Evolutionary conservation across 2,113 vertebrate species (phyloP), one percentile per base, ranked within the genome.

Genomic region (Corythoichthys intestinalis): DNA sequence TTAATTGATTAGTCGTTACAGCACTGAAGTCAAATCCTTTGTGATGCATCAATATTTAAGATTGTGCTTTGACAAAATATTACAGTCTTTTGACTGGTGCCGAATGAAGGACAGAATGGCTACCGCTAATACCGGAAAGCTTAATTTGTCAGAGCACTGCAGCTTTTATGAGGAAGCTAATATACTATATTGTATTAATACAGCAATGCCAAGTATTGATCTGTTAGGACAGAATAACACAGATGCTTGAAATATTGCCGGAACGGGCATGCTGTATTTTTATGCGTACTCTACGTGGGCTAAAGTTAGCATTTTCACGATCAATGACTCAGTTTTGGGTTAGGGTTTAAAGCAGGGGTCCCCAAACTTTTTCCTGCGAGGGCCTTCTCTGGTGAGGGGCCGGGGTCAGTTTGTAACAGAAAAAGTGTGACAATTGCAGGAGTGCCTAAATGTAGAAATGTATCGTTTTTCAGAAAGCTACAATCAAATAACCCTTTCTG

Each of bases 1-100:
- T 28, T 28, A 28, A 28, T 28, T 28, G 20, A 28, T 28, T 28
- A 28, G 20, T 28, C 20, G 20, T 28, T 28, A 28, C 20, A 28
- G 20, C 20, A 28, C 20, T 28, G 20, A 28, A 28, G 20, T 28
- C 20, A 41, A 4, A 76, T 71, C 65, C 47, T 10, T 48, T 67
- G 50, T 53, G 52, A 68, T 63, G 53, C 60, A 44, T 70, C 50
- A 68, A 57, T 54, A 63, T 56, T 59, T 15, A 71, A 50, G 28
- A 37, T 2, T 4, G 34, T 28, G 50, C 39, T 46, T 35, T 28
- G 34, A 58, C 37, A 7, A 6, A 52, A 2, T 70, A 20, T 62
- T 66, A 20, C 37, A 65, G 34, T 17, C 2, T 48, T 15, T 12
- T 4, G 2, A n/a, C 20, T 73, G 41, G 11, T 34, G 12, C 17